Evolutionary conservation across 2,888 invertebrate species (phyloP).

Genomic region (Melanargia galathea): DNA sequence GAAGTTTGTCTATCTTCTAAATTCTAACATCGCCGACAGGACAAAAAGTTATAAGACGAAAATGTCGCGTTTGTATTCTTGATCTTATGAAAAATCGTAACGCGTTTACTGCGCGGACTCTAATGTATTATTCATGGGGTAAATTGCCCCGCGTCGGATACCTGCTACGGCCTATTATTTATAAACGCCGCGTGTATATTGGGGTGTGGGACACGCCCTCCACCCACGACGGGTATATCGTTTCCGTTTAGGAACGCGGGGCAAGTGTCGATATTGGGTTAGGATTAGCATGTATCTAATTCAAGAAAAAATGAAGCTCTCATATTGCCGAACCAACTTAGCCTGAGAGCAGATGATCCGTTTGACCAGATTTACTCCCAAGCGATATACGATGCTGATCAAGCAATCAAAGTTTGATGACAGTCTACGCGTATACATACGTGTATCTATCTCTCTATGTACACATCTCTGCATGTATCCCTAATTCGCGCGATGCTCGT

Average conservation of each 20-base stretch:
- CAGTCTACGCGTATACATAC: too few relatives aligned
- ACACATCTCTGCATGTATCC: too few relatives aligned
- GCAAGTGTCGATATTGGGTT: neutral
- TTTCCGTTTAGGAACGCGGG: constrained; percentile 21
- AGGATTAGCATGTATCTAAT: neutral
- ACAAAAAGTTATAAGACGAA: neutral
- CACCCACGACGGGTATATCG: constrained; percentile 31
- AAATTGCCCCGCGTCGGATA: constrained; percentile 67
- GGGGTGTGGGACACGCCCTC: constrained; percentile 58
- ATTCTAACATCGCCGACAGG: neutral
- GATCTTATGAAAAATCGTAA: constrained; percentile 79
- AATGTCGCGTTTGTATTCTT: neutral
- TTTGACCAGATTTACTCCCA: too few relatives aligned
- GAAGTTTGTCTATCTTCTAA: neutral
- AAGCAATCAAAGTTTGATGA: too few relatives aligned
- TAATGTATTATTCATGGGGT: constrained; percentile 73
- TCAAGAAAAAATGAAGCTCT: neutral
- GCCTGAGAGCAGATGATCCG: neutral
- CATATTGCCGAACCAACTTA: neutral
- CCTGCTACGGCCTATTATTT: constrained; percentile 69
- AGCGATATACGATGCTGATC: too few relatives aligned
- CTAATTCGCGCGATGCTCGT: too few relatives aligned
- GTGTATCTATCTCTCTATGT: too few relatives aligned
- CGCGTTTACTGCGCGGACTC: constrained; percentile 77
- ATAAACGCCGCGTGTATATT: constrained; percentile 54